Percentiles rank a stretch among this genome's conserved stretches.
These are phyloP conservation scores for Chrysodeixis includens DNA, from an alignment of 2,888 invertebrate species.

Conservation along the genomic window DNA sequence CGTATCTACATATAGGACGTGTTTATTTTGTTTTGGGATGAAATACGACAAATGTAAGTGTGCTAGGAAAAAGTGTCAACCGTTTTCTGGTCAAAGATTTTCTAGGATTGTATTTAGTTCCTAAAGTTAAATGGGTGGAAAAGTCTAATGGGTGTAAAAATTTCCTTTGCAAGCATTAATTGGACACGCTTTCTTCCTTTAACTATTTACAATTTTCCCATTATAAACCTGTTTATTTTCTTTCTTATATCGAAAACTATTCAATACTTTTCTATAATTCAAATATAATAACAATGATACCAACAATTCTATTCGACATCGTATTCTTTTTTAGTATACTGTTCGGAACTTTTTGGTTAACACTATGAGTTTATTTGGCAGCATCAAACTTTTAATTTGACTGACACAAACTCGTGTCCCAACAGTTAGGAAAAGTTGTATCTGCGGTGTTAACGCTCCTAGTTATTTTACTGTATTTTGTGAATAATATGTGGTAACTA, in stretches of 20 bases:
- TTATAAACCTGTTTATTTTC: too few relatives aligned
- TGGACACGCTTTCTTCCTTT: too few relatives aligned
- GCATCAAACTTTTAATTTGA: constrained; percentile 22
- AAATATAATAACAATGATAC: neutral
- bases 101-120: too few relatives aligned
- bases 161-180: too few relatives aligned
- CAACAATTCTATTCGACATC: neutral
- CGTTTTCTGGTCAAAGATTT: too few relatives aligned
- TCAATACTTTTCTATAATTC: neutral
- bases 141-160: too few relatives aligned
- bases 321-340: neutral
- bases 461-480: neutral
- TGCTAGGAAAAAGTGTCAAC: too few relatives aligned
- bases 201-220: too few relatives aligned
- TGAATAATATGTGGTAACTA: neutral
- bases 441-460: neutral
- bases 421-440: neutral
- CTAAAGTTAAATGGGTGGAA: too few relatives aligned
- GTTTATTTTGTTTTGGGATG: too few relatives aligned
- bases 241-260: neutral
- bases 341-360: neutral
- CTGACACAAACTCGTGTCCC: constrained; percentile 11
- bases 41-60: too few relatives aligned
- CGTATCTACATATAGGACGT: neutral
- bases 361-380: constrained; percentile 8